Evolutionary conservation across 1,140 invertebrate species (phyloP), one percentile per base, ranked within the genome.

Genomic region (Coenobita brevimanus): DNA sequence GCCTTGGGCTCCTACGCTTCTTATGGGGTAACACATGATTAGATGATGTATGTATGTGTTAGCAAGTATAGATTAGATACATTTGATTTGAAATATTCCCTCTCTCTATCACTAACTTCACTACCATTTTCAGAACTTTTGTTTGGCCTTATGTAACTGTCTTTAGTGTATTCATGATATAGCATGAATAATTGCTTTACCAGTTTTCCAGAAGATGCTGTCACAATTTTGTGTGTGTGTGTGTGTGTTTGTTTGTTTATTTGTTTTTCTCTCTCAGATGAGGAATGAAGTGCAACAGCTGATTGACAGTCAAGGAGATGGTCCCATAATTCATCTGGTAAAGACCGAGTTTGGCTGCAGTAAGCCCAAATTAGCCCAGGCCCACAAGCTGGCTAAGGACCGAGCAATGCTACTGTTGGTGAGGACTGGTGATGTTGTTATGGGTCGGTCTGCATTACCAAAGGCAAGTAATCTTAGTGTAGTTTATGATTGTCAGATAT

Each of bases 331-430:
- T 30, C 76, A 80, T 33, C 76, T 87, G 1, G n/a, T 87, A 30
- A 24, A 57, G 67, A 87, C 85, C 60, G 64, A 87, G 41, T 87
- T 87, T 87, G 85, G 85, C 2, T 80, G 43, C 41, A 87, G 85
- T 54, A 80, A 81, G 46, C 60, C 85, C n/a, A 30, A 41, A 36
- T 57, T 87, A 27, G 67, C 43, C 8, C 64, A 87, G 62, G 85
- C 76, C 30, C 67, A 60, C 15, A 79, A 67, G 30, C 30, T 87
- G 46, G 76, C 30, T 15, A 71, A 54, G 64, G 38, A 87, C 33
- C 62, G 85, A 60, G 75, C 85, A 10, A 15, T 87, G 10, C 85
- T 87, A 27, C 60, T 87, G 27, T n/a, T 87, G 78, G 85, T 67
- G 21, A 87, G 71, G n/a, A 41, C 85, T 4, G 78, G 71, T 24